Percentiles rank a stretch among this genome's conserved stretches.
phyloP scores from a whole-genome alignment of 2,797 vertebrate species.

The Acipenser transmontanus region DNA sequence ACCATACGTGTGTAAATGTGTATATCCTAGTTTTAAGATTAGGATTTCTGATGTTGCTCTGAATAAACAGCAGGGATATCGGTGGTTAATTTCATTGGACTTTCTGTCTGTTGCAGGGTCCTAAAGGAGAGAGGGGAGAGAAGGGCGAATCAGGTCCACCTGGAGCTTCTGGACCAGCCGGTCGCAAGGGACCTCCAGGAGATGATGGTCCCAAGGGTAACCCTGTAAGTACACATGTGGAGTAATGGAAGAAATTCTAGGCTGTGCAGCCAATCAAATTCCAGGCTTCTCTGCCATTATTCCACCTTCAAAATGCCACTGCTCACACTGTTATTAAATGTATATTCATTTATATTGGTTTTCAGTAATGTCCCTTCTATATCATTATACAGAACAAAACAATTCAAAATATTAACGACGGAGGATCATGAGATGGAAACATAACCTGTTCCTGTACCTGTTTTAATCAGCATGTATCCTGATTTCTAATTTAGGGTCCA shows the following conservation, averaged over 20 bases:
- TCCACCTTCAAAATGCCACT: background rate
- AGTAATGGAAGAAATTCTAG: background rate
- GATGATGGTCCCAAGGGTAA: constrained; percentile 97
- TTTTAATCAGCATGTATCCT: background rate
- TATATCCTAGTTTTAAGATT: background rate
- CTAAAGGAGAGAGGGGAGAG: constrained; percentile 96
- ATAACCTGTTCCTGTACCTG: no score
- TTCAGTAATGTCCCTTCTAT: background rate
- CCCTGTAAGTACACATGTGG: constrained; percentile 71
- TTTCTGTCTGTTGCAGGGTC: constrained; percentile 62
- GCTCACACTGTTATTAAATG: background rate
- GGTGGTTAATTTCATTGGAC: background rate
- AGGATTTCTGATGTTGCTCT: background rate
- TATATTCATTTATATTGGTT: background rate
- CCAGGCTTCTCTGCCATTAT: background rate
- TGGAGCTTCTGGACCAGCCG: constrained; percentile 87
- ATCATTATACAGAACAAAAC: no score
- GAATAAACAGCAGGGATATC: background rate
- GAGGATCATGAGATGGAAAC: no score
- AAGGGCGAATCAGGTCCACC: constrained; percentile 93
- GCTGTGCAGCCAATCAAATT: background rate
- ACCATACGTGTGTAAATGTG: background rate
- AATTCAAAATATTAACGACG: no score
- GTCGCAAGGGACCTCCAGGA: constrained; percentile 92
- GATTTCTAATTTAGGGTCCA: constrained; percentile 69